Conservation (phyloP, 1,140 invertebrate species). For the Liolophura sinensis region DNA sequence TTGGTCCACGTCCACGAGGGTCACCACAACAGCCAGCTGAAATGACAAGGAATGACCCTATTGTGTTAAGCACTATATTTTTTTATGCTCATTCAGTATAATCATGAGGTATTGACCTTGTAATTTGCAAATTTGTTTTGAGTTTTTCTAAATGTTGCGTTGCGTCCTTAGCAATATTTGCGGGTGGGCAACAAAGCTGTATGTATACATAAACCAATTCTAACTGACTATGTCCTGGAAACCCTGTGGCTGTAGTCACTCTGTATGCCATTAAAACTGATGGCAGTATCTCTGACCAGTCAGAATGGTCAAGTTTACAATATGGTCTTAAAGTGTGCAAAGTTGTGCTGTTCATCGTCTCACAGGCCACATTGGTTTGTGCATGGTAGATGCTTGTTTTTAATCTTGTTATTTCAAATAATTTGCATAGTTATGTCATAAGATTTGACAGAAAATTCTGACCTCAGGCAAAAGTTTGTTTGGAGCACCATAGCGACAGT, state of each 20-base stretch:
- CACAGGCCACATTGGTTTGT: too few relatives aligned
- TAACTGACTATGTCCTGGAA: slow-evolving; percentile 14
- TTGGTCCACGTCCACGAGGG: too few relatives aligned
- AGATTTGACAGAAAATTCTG: neutral
- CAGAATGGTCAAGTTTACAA: neutral
- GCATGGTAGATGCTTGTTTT: too few relatives aligned
- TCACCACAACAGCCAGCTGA: too few relatives aligned
- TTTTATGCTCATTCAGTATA: slow-evolving; percentile 7
- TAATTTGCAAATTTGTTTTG: slow-evolving; percentile 9
- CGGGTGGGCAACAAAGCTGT: slow-evolving; percentile 8
- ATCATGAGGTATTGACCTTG: slow-evolving; percentile 2
- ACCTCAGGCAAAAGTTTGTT: slow-evolving; percentile 4
- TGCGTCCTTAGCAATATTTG: neutral
- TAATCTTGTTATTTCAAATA: too few relatives aligned
- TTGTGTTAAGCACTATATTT: slow-evolving; percentile 17
- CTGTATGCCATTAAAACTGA: slow-evolving; percentile 21
- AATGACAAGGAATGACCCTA: too few relatives aligned
- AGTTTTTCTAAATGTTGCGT: slow-evolving; percentile 3
- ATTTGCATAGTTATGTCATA: too few relatives aligned
- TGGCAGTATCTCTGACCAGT: slow-evolving; percentile 19
- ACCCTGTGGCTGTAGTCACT: slow-evolving; percentile 6
- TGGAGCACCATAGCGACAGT: slow-evolving; percentile 14
- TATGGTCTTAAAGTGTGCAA: too few relatives aligned
- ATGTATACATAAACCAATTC: slow-evolving; percentile 18
- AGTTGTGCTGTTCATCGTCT: too few relatives aligned